Evolutionary conservation across 2,113 vertebrate species (phyloP), one percentile per base, ranked within the genome.

Genomic region (Edolisoma coerulescens): DNA sequence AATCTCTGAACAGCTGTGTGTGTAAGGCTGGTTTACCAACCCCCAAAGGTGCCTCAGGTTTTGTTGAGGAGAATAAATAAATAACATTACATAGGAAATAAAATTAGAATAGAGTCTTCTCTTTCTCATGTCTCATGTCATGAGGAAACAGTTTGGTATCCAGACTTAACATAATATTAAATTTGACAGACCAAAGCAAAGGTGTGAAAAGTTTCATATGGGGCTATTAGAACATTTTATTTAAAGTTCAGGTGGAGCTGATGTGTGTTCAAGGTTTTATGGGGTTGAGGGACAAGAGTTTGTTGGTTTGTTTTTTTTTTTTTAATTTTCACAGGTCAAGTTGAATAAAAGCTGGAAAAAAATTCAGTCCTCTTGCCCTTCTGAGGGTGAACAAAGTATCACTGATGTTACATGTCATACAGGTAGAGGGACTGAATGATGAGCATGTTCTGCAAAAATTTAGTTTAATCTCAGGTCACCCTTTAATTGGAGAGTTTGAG

Each of bases 281-380:
- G 35, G 15, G 16, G 18, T 30, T 60, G 42, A 57, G 33, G 23
- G 3, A 41, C 16, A 74, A 67, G 54, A n/a, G 20, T 33, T 79
- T 88, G 3, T 28, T 49, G 21, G 4, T 0, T 4, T 49, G 21
- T 4, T 0, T 4, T 0, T 11, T 6, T 13, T 44, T 45, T 49
- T 37, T 61, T 7, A 4, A 44, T 84, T 94, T 84, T 41, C 28
- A 24, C 7, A 28, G 52, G 18, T 63, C 26, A 26, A 64, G 10
- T 78, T 89, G 27, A 44, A 23, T 49, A 44, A 22, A 63, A 93
- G 1, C 7, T 56, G 13, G 16, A 63, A 95, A 67, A 12, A 63
- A 53, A 67, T 10, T 57, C 19, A 39, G 21, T 33, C 22, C 9
- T 42, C 42, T 53, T 84, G 4, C 33, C 13, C 3, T 77, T 65